Evolutionary conservation across 2,888 invertebrate genomes (phyloP), one percentile per base, ranked within the genome.

Genomic region (Adelognathus sp.): DNA sequence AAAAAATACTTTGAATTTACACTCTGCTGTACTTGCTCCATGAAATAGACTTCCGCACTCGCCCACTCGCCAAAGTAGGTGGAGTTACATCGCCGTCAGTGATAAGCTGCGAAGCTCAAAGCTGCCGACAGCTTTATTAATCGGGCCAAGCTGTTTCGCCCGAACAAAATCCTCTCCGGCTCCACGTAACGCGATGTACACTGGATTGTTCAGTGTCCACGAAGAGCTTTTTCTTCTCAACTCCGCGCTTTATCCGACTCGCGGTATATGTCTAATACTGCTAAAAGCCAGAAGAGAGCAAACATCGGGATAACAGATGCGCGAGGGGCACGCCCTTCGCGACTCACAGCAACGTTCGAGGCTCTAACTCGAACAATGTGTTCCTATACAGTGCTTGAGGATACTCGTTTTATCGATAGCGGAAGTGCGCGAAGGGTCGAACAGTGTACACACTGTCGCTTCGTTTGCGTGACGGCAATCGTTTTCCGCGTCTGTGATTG

Each of bases 81-180:
- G 9, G n/a, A 41, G 56, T 69, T 56, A 69, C 44, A 31, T 58
- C 29, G 41, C 29, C 56, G 56, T 29, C 29, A 21, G 44, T 44
- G 31, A 39, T 54, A 56, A 73, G 29, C 64, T 58, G 39, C 46
- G 60, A 58, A 39, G 29, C 58, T 50, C 39, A 24, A 9, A n/a
- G n/a, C n/a, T n/a, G 29, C 52, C 50, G 31, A 39, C 60, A 74
- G 74, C 66, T 74, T 74, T 66, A 74, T 66, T 58, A 74, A 74
- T 66, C 74, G 50, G n/a, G n/a, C 44, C 21, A 41, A 58, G 44
- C 56, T 56, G 56, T 33, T 33, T 31, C 31, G 18, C 54, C n/a
- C 14, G 9, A 46, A 41, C 41, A 5, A 16, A 56, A 69, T 31
- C 41, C 44, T 69, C 44, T 58, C 44, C 56, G 21, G 21, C 41